Conservation (phyloP, 2,797 vertebrate genomes). For the Aphelocoma californica region DNA sequence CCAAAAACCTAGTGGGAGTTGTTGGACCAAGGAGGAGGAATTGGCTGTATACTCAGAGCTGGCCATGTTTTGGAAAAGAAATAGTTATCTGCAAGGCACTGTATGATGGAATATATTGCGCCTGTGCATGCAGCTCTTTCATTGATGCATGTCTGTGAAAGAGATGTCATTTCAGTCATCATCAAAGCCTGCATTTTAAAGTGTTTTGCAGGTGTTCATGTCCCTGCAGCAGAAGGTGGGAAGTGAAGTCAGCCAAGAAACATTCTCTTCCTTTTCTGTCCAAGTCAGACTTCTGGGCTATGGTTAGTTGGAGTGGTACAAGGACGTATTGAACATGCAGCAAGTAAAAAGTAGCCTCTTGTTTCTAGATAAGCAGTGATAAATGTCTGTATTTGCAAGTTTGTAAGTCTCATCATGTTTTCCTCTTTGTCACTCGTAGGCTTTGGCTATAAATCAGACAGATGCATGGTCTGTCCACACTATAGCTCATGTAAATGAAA, state of each 20-base stretch:
- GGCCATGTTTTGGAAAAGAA: background rate
- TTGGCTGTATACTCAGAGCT: background rate
- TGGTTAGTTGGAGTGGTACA: background rate
- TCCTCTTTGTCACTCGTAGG: constrained; percentile 66
- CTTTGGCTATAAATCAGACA: constrained; percentile 78
- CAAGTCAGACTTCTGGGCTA: background rate
- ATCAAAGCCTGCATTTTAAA: background rate
- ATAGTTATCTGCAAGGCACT: background rate
- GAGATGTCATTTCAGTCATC: background rate
- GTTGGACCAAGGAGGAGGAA: background rate
- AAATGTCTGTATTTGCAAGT: background rate
- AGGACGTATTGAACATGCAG: background rate
- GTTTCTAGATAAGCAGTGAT: background rate
- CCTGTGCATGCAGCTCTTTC: background rate
- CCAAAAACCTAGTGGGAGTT: background rate
- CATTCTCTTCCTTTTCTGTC: background rate
- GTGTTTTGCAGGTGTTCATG: background rate
- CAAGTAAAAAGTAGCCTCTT: background rate
- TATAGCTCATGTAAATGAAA: constrained; percentile 89
- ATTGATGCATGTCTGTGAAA: background rate
- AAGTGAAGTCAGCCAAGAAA: background rate
- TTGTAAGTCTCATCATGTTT: background rate
- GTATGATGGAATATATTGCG: background rate
- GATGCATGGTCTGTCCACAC: constrained; percentile 91
- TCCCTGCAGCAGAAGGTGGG: background rate